A percentile compares a stretch with the other conserved stretches of the same genome.
These are phyloP conservation scores for Borostomias antarcticus DNA, from an alignment of 2,797 vertebrate genomes.

Conservation along the genomic window DNA sequence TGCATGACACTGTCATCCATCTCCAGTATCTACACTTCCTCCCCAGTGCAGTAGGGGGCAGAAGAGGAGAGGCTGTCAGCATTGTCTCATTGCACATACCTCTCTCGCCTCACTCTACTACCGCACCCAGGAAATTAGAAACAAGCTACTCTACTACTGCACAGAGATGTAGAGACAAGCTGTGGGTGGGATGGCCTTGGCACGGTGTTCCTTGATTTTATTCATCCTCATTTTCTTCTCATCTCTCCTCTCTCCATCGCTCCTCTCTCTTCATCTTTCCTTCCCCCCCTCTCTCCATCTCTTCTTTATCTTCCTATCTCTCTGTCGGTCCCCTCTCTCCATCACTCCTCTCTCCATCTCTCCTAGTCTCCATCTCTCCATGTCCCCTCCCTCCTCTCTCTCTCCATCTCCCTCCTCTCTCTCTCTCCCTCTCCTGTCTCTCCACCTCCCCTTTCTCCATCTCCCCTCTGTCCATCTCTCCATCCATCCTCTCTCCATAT, in stretches of 20 bases:
- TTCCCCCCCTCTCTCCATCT: slow-evolving; percentile 29
- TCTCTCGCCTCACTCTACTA: not conserved
- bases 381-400: not conserved
- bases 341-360: not conserved
- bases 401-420: not conserved
- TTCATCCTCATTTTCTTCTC: not conserved
- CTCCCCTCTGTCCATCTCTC: slow-evolving; percentile 13
- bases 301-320: slow-evolving; percentile 41
- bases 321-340: slow-evolving; percentile 38
- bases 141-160: slow-evolving; percentile 53
- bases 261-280: not conserved
- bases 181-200: slow-evolving; percentile 63
- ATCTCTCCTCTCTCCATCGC: slow-evolving; percentile 16
- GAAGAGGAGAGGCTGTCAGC: slow-evolving; percentile 69
- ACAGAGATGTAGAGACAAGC: slow-evolving; percentile 64
- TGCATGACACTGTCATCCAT: slow-evolving; percentile 19
- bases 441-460: slow-evolving; percentile 3
- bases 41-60: slow-evolving; percentile 74
- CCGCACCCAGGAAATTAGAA: too few relatives aligned
- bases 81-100: not conserved
- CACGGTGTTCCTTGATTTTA: slow-evolving; percentile 22
- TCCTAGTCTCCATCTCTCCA: not conserved
- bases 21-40: slow-evolving; percentile 51
- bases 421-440: slow-evolving; percentile 13
- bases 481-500: slow-evolving; percentile 8